Base-by-base conservation (phyloP, 2,797 vertebrate genomes). In the Coregonus ussuriensis region DNA sequence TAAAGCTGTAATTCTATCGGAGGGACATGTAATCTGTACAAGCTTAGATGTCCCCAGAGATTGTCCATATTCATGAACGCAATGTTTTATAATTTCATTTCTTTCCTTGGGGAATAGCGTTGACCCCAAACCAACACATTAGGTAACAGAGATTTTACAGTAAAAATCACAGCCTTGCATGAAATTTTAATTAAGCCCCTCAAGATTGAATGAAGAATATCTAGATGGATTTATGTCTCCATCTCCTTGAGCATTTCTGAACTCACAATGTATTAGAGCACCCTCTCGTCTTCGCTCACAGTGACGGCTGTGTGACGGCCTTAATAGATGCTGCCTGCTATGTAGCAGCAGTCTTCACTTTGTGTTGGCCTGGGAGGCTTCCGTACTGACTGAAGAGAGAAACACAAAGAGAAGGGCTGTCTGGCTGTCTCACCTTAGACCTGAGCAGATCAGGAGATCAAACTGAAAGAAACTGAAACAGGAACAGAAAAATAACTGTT, bases 161-260 rank as follows among this genome's bases (percentile, higher is more conserved):
- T 33, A 33, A 59, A 47, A 56, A 72, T 47, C 41, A 47, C 41
- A 13, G 41, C 41, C 51, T 53, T 15, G 54, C 86, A 88, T 89
- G 81, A 86, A 86, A 85, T 82, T 83, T 67, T 82, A 86, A 89
- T 87, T 83, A 81, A 5, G 78, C 74, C 83, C 81, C 80, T 86
- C 81, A 74, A 79, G 80, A 56, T 77, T 16, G 79, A 81, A 80
- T 3, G 66, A 71, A 47, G 69, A 52, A 79, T 54, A 72, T 54
- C 51, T 51, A 84, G 59, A 18, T 54, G 83, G 85, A 90, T 89
- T 90, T 89, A 87, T 82, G 16, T 79, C 79, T 77, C 83, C 66
- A 21, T 56, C 6, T 52, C 78, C 82, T 87, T 72, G 52, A 72
- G 29, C 68, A 47, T 35, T 31, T 33, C 52, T 80, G 82, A 77